Percentiles rank a stretch among this genome's conserved stretches.
These are phyloP conservation scores for Hirudo medicinalis DNA, from an alignment of 1,140 invertebrate genomes.

Conservation along the genomic window DNA sequence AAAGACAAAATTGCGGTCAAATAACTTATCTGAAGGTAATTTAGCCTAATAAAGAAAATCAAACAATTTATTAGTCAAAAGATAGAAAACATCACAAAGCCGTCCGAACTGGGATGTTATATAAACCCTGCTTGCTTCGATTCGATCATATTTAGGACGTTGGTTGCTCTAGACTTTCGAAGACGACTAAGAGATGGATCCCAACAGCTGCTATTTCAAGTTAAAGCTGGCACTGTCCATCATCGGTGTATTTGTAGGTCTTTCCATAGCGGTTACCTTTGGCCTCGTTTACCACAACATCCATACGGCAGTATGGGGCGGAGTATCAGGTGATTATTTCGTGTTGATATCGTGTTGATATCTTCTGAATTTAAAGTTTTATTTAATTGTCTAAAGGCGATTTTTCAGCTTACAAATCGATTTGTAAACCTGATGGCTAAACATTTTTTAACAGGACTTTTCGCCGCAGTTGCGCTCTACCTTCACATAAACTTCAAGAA, in stretches of 20 bases:
- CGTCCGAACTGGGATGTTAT: too few relatives aligned
- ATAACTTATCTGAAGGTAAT: too few relatives aligned
- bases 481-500: conserved; percentile 4
- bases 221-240: conserved; percentile 10
- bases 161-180: too few relatives aligned
- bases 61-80: too few relatives aligned
- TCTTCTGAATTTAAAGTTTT: neutral
- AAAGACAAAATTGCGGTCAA: too few relatives aligned
- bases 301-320: conserved; percentile 13
- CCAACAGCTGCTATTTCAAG: neutral
- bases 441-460: conserved; percentile 3
- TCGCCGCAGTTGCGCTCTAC: conserved; percentile 4
- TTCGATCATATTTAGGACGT: too few relatives aligned
- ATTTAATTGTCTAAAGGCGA: too few relatives aligned
- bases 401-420: neutral
- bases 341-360: neutral
- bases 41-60: too few relatives aligned
- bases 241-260: conserved; percentile 11
- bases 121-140: too few relatives aligned
- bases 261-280: conserved; percentile 11
- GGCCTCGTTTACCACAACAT: conserved; percentile 14
- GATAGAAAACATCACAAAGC: too few relatives aligned
- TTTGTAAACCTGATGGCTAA: neutral
- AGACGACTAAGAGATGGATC: neutral
- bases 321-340: conserved; percentile 13